phyloP scores from a whole-genome alignment of 2,113 vertebrate species.

The Dromaius novaehollandiae region DNA sequence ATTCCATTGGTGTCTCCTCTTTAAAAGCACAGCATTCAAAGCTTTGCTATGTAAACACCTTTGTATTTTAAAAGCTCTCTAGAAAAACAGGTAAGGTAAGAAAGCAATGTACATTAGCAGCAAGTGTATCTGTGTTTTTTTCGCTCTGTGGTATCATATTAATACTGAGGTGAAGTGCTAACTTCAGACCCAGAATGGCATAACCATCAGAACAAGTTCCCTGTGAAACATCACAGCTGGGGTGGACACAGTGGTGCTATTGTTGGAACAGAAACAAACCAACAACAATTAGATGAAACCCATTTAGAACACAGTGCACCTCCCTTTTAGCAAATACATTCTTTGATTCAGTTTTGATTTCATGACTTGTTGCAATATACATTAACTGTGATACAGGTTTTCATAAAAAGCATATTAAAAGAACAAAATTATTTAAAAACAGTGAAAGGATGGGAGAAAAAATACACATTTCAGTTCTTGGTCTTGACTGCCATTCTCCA shows the following conservation, averaged over 20 bases:
- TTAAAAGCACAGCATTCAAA: background rate
- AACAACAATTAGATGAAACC: background rate
- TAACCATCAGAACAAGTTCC: background rate
- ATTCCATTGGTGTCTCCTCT: background rate
- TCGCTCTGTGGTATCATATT: background rate
- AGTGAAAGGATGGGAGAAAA: background rate
- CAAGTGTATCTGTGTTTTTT: fast-evolving
- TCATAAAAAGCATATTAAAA: background rate
- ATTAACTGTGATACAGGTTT: background rate
- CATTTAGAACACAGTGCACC: too few relatives aligned
- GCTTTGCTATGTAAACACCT: background rate
- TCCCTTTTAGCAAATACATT: fast-evolving
- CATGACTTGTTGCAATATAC: background rate
- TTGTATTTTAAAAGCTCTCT: background rate
- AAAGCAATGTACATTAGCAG: background rate
- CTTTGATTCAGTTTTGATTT: background rate
- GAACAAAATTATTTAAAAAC: background rate
- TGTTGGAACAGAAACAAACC: background rate
- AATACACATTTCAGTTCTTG: background rate
- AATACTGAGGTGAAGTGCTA: background rate
- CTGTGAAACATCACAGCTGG: background rate
- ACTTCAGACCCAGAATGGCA: background rate
- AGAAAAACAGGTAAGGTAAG: background rate
- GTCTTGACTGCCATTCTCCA: background rate
- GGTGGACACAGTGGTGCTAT: background rate